phyloP scores from a whole-genome alignment of 2,888 invertebrate genomes.

The Marasmarcha lunaedactyla region DNA sequence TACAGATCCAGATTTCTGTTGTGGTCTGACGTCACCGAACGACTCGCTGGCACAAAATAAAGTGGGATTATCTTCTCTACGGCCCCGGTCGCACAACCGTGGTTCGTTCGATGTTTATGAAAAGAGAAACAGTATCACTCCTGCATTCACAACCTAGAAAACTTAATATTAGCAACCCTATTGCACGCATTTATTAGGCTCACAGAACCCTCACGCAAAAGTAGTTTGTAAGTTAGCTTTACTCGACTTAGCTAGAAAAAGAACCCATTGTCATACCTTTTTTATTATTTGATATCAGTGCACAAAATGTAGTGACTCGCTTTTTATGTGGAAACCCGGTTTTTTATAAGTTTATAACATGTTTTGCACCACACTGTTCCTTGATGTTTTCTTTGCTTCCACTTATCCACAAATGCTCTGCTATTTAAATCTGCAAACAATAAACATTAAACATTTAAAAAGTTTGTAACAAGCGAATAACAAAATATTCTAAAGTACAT shows the following conservation, averaged over 20 bases:
- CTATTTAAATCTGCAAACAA: too few species aligned
- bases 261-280: slow-evolving; percentile 4
- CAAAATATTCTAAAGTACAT: too few species aligned
- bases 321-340: too few species aligned
- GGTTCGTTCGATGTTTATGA: slow-evolving; percentile 71
- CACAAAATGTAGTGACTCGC: too few species aligned
- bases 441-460: too few species aligned
- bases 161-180: background rate
- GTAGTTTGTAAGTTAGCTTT: slow-evolving; percentile 11
- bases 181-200: slow-evolving; percentile 7
- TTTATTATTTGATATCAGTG: too few species aligned
- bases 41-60: slow-evolving; percentile 76
- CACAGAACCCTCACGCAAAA: slow-evolving; percentile 12
- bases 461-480: too few species aligned
- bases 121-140: slow-evolving; percentile 46
- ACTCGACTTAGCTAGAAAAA: slow-evolving; percentile 6
- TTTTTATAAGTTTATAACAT: slow-evolving; percentile 15
- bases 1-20: slow-evolving; percentile 92
- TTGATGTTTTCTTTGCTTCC: too few species aligned
- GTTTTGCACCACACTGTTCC: slow-evolving; percentile 18
- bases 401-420: too few species aligned
- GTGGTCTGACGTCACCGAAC: slow-evolving; percentile 85
- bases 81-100: slow-evolving; percentile 71
- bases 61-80: slow-evolving; percentile 60
- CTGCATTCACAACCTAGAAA: slow-evolving; percentile 11